Base-by-base conservation (phyloP, 2,888 invertebrate genomes). In the Aphelenchoides bicaudatus region DNA sequence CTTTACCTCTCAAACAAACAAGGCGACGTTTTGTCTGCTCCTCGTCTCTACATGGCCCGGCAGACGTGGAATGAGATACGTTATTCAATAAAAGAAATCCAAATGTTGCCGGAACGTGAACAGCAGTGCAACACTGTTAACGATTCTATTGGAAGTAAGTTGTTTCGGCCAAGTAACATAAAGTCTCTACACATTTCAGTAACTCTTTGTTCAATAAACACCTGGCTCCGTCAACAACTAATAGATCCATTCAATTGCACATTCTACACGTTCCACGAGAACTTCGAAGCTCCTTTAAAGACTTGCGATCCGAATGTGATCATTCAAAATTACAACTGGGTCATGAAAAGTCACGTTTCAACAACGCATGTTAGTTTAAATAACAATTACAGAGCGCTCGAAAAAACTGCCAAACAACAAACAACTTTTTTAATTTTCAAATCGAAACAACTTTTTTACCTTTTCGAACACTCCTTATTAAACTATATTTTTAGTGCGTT, bases 181-280 rank as follows among this genome's bases (percentile, higher is more conserved):
- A n/a, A n/a, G n/a, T n/a, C n/a, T n/a, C n/a, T n/a, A n/a, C n/a
- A n/a, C n/a, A n/a, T n/a, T n/a, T n/a, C n/a, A n/a, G 43, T 43
- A 10, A 10, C 43, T 10, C 10, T 19, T 8, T 43, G 43, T 25
- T 8, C 6, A 43, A 43, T 25, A 19, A 51, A 51, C 37, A 28
- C 37, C 16, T 19, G 19, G 30, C 37, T 51, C 1, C 10, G 19
- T 2, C 52, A 51, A 34, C 52, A 23, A 25, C 25, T 27, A 16
- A 51, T 34, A 8, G 39, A 51, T 19, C 52, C 52, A 2, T 16
- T 37, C n/a, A 51, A 51, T 23, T 51, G 52, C 37, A 51, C 52
- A 13, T 21, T 51, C 21, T 51, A 37, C 25, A 19, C 37, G 38
- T 31, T 34, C 2, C 52, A 51, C 52, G 37, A 28, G 8, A 8